phyloP scores from a whole-genome alignment of 1,140 invertebrate genomes.

The Drosophila kepulauana region DNA sequence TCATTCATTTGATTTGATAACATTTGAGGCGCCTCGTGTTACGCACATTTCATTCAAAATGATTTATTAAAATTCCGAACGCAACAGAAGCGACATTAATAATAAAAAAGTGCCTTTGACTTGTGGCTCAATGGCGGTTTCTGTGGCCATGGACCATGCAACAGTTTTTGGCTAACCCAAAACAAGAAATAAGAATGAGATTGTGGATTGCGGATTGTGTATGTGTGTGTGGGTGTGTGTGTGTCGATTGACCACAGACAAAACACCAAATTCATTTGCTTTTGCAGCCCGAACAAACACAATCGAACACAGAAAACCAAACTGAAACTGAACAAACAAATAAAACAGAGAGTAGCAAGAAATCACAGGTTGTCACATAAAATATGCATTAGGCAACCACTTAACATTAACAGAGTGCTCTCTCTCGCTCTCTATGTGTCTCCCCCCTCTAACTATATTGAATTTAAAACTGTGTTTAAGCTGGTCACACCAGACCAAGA shows the following conservation, averaged over 20 bases:
- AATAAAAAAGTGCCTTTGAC: conserved; percentile 64
- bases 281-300: background rate
- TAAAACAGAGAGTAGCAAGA: conserved; percentile 47
- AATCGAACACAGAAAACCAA: conserved; percentile 27
- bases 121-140: conserved; percentile 32
- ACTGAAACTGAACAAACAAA: conserved; percentile 32
- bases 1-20: conserved; percentile 78
- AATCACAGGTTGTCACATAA: conserved; percentile 68
- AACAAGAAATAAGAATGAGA: conserved; percentile 27
- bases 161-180: conserved; percentile 71
- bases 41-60: conserved; percentile 69
- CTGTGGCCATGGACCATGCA: conserved; percentile 44
- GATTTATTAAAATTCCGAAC: conserved; percentile 81
- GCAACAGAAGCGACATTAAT: conserved; percentile 64
- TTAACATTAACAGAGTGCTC: conserved; percentile 49
- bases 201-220: no score
- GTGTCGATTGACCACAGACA: conserved; percentile 27
- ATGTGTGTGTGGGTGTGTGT: background rate
- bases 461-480: conserved; percentile 45
- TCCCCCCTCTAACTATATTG: background rate
- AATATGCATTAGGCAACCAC: conserved; percentile 60
- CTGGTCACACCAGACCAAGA: conserved; percentile 9
- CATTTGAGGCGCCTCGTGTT: conserved; percentile 46
- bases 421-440: background rate
- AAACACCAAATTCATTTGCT: conserved; percentile 64